These are phyloP conservation scores for Meandrina meandrites DNA, from an alignment of 92 coral and sea anemone genomes.

Conservation along the genomic window DNA sequence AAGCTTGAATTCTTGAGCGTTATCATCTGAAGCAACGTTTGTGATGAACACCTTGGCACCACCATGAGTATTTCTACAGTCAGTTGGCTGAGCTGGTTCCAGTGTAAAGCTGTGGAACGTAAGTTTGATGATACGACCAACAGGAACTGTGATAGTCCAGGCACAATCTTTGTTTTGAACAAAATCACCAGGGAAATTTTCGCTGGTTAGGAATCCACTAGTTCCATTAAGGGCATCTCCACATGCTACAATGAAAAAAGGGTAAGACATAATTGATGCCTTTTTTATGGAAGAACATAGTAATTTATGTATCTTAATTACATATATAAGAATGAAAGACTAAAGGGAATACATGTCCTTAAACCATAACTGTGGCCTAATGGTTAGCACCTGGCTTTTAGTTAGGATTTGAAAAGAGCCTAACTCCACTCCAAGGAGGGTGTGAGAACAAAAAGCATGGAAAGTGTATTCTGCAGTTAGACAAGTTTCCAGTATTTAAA, in stretches of 20 bases:
- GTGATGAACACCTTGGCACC: background rate
- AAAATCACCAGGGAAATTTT: background rate
- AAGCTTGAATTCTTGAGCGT: background rate
- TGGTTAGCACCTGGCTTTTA: no score
- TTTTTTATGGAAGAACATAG: no score
- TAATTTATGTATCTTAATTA: no score
- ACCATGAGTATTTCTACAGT: background rate
- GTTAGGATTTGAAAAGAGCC: no score
- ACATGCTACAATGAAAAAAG: background rate
- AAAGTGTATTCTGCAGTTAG: no score
- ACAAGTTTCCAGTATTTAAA: no score
- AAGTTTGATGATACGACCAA: slow-evolving; percentile 23
- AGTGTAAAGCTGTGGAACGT: slow-evolving; percentile 18
- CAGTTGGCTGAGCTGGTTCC: background rate
- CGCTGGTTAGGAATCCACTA: slow-evolving; percentile 5
- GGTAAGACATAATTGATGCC: no score
- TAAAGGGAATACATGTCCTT: no score
- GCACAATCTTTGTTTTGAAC: background rate
- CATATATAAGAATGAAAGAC: no score
- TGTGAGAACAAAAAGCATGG: no score
- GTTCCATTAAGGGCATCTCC: background rate
- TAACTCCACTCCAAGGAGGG: no score
- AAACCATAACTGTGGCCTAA: no score
- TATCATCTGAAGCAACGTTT: slow-evolving; percentile 13
- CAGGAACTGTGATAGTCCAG: slow-evolving; percentile 39